These are phyloP conservation scores for Pseudomyrmex flavicornis DNA, from an alignment of 1,140 invertebrate species.

Conservation along the genomic window DNA sequence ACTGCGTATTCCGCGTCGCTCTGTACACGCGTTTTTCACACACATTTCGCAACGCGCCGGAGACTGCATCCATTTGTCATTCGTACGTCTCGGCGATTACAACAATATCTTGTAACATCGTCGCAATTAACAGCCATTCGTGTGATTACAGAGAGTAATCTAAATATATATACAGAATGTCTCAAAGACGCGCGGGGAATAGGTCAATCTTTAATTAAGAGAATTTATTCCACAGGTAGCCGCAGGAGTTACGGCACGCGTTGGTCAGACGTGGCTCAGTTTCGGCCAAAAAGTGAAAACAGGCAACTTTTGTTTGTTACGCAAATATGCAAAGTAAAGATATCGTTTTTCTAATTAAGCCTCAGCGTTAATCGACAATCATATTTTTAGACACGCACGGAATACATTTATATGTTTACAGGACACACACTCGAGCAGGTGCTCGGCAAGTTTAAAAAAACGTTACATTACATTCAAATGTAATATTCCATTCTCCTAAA, in stretches of 20 bases:
- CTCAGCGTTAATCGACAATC: neutral
- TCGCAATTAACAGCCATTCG: conserved; percentile 9
- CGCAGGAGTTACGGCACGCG: neutral
- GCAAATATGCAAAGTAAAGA: conserved; percentile 2
- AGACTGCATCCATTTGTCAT: conserved; percentile 38
- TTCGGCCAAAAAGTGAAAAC: conserved; percentile 45
- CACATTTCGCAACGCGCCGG: conserved; percentile 28
- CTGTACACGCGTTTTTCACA: conserved; percentile 35
- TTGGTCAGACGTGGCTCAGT: neutral
- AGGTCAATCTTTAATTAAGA: neutral
- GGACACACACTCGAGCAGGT: too few species aligned
- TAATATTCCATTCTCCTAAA: too few species aligned
- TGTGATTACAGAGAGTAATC: conserved; percentile 16
- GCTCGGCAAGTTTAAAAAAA: too few species aligned
- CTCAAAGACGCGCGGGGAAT: neutral
- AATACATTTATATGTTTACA: too few species aligned
- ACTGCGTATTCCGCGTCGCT: conserved; percentile 30
- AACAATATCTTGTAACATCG: conserved; percentile 15
- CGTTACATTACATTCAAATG: too few species aligned
- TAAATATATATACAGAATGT: neutral
- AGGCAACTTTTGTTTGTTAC: conserved; percentile 16
- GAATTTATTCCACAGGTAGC: neutral
- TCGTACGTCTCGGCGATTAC: conserved; percentile 21
- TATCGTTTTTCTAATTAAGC: conserved; percentile 37
- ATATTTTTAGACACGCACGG: neutral